A percentile compares a stretch with the other conserved stretches of the same genome.
Conservation (phyloP, 2,888 invertebrate genomes). For the Hirtodrosophila alboralis region DNA sequence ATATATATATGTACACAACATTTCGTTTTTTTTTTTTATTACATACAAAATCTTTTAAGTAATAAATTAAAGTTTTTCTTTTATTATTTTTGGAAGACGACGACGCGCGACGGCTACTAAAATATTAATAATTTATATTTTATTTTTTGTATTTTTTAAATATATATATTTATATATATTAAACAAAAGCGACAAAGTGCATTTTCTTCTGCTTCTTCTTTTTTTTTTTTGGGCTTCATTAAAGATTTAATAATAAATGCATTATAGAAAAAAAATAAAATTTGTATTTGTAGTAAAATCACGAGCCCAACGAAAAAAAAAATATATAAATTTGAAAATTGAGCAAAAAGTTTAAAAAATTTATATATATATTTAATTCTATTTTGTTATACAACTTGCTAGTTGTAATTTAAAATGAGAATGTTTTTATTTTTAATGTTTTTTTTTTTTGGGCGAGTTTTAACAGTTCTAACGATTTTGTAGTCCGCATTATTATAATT, state of each 20-base stretch:
- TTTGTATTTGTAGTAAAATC: neutral
- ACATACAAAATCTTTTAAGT: slow-evolving; percentile 56
- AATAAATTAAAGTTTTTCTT: slow-evolving; percentile 46
- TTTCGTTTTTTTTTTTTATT: slow-evolving; percentile 49
- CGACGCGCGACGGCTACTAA: slow-evolving; percentile 39
- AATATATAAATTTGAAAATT: neutral
- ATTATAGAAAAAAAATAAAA: neutral
- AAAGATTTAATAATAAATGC: slow-evolving; percentile 34
- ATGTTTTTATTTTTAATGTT: too few species aligned
- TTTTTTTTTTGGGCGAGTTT: too few species aligned
- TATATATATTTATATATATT: slow-evolving; percentile 68
- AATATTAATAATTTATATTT: slow-evolving; percentile 36
- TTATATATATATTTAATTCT: too few species aligned
- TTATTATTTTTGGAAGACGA: slow-evolving; percentile 55
- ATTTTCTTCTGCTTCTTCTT: neutral
- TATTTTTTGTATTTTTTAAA: too few species aligned
- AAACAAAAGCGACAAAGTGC: slow-evolving; percentile 62
- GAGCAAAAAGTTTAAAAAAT: slow-evolving; percentile 16
- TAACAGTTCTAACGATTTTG: too few species aligned
- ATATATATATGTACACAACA: slow-evolving; percentile 59
- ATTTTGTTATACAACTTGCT: too few species aligned
- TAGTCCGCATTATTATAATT: too few species aligned
- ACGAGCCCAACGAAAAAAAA: neutral
- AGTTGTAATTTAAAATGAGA: too few species aligned
- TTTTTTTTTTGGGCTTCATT: slow-evolving; percentile 14